Conservation (phyloP, 2,113 vertebrate species). For the Recurvirostra avosetta region DNA sequence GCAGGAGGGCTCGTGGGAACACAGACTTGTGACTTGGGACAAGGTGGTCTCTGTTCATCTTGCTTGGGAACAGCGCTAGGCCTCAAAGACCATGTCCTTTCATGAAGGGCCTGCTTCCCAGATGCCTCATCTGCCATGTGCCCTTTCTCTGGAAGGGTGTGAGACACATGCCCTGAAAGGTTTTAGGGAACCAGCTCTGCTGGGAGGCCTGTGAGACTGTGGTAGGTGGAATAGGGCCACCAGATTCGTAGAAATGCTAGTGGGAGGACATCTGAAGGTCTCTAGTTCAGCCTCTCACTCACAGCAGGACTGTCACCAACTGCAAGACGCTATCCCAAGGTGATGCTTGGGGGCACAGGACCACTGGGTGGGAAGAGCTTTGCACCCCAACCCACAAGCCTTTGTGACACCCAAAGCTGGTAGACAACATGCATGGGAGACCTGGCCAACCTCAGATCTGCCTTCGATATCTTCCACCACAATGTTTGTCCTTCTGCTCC, state of each 20-base stretch:
- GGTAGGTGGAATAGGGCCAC: neutral
- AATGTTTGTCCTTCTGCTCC: slow-evolving; percentile 73
- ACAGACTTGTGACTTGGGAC: neutral
- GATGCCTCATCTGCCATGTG: neutral
- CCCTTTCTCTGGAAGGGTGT: neutral
- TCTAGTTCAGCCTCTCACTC: neutral
- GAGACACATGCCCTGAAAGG: neutral
- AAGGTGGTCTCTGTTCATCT: neutral
- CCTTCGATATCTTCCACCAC: slow-evolving; percentile 82
- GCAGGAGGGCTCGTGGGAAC: neutral
- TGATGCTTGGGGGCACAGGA: neutral
- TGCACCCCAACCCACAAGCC: neutral
- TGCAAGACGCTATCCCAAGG: neutral
- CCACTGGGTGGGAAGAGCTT: neutral
- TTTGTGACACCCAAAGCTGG: neutral
- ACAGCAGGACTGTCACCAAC: neutral
- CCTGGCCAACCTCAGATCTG: neutral
- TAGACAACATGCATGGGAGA: fast-evolving
- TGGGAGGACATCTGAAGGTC: neutral
- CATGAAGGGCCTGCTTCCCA: neutral
- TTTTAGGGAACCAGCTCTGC: neutral
- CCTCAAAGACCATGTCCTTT: neutral
- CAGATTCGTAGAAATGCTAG: fast-evolving
- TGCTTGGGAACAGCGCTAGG: neutral
- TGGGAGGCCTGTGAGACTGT: neutral